Percentiles rank a stretch among this genome's conserved stretches.
These are phyloP conservation scores for Hydroisotoma schaefferi DNA, from an alignment of 2,888 invertebrate species.

Conservation along the genomic window DNA sequence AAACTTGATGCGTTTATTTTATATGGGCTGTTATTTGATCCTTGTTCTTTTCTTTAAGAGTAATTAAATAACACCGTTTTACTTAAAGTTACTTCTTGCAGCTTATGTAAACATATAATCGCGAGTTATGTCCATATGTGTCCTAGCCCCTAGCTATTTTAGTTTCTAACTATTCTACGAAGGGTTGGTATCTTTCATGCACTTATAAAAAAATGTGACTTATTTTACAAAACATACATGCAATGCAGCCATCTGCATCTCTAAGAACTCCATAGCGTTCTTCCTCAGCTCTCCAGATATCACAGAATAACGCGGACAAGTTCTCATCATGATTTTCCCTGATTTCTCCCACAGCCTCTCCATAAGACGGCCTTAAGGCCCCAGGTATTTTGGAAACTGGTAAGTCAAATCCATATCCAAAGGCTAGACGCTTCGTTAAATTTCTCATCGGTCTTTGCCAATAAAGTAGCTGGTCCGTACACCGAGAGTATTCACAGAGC, in stretches of 20 bases:
- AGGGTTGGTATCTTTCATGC: no score
- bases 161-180: no score
- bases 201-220: no score
- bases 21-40: no score
- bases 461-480: constrained; percentile 40
- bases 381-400: constrained; percentile 1
- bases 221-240: constrained; percentile 31
- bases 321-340: constrained; percentile 20
- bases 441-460: constrained; percentile 33
- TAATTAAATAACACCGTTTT: no score
- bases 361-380: constrained; percentile 6
- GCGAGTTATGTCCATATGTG: no score
- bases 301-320: constrained; percentile 38
- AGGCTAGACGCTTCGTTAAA: constrained; percentile 18
- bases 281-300: constrained; percentile 46
- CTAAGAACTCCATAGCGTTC: constrained; percentile 32
- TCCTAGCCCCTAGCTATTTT: no score
- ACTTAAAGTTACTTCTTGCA: no score
- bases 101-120: no score
- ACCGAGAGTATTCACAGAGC: constrained; percentile 42
- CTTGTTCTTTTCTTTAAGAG: no score
- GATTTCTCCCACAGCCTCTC: constrained; percentile 31
- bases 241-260: constrained; percentile 40
- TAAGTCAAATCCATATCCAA: constrained; percentile 16
- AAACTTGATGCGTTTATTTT: no score